A percentile compares a stretch with the other conserved stretches of the same genome.
These are phyloP conservation scores for Setophaga coronata DNA, from an alignment of 2,113 vertebrate species.

Conservation along the genomic window DNA sequence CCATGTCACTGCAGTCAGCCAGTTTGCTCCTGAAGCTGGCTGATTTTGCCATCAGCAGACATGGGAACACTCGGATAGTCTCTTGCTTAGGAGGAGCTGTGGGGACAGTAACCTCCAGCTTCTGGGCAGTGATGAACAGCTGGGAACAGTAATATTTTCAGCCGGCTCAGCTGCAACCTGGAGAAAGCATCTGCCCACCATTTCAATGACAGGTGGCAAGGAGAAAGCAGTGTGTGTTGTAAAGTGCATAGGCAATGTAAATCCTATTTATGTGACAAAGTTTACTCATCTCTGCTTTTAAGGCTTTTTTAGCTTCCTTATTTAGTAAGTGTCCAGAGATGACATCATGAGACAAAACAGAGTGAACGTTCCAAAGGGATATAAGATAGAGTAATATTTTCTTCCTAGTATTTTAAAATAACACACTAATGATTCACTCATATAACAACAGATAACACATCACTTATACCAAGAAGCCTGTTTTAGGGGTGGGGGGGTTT, in stretches of 20 bases:
- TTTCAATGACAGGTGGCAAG: constrained; percentile 32
- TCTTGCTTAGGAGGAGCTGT: background rate
- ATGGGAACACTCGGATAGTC: background rate
- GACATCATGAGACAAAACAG: background rate
- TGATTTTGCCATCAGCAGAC: background rate
- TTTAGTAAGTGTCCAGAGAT: background rate
- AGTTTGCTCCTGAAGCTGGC: background rate
- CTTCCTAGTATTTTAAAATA: background rate
- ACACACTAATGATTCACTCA: background rate
- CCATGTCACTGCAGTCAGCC: background rate
- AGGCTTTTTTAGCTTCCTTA: background rate
- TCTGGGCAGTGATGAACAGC: background rate
- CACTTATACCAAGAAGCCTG: background rate
- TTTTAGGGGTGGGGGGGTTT: background rate
- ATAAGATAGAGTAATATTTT: background rate
- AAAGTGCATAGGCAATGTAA: background rate
- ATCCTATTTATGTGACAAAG: background rate
- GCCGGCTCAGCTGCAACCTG: constrained; percentile 38
- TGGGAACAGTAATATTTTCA: constrained; percentile 35
- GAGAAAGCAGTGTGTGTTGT: background rate
- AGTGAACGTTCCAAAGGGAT: background rate
- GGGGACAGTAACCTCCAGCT: constrained; percentile 18
- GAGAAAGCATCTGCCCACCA: constrained; percentile 17
- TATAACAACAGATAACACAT: background rate
- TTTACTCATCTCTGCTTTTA: background rate